Percentiles rank a stretch among this genome's conserved stretches.
Evolutionary conservation across 2,888 invertebrate genomes (phyloP).

Genomic region (Luperina nickerlii): DNA sequence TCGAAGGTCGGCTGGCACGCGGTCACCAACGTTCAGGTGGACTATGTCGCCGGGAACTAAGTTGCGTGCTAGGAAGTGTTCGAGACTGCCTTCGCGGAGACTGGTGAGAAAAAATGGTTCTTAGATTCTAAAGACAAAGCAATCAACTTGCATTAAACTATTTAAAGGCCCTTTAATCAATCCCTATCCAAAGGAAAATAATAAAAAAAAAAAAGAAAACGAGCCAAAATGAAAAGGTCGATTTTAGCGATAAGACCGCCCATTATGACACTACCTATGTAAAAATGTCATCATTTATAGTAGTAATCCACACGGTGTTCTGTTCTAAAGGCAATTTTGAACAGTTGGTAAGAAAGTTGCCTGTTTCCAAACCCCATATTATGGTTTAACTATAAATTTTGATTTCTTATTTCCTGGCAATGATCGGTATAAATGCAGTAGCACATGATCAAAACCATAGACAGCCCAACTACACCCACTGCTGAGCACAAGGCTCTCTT

Average conservation of each 20-base stretch:
- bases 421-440: not conserved
- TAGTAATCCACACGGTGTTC: not conserved
- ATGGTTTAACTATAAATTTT: not conserved
- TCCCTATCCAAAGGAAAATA: too few relatives aligned
- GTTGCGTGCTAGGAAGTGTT: slow-evolving; percentile 97
- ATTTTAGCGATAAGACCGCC: not conserved
- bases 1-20: slow-evolving; percentile 98
- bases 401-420: not conserved
- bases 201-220: too few relatives aligned
- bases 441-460: not conserved
- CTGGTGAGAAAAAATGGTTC: slow-evolving; percentile 84
- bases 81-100: slow-evolving; percentile 95
- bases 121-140: not conserved
- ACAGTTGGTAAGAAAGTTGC: not conserved
- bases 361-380: not conserved
- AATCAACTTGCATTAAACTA: not conserved
- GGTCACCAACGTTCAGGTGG: slow-evolving; percentile 97
- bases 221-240: not conserved
- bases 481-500: too few relatives aligned
- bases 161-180: not conserved
- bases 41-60: slow-evolving; percentile 99
- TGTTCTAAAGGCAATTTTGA: not conserved
- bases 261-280: too few relatives aligned
- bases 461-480: too few relatives aligned
- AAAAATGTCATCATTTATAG: not conserved